Evolutionary conservation across 2,113 vertebrate genomes (phyloP), one percentile per base, ranked within the genome.

Genomic region (Gadus macrocephalus): DNA sequence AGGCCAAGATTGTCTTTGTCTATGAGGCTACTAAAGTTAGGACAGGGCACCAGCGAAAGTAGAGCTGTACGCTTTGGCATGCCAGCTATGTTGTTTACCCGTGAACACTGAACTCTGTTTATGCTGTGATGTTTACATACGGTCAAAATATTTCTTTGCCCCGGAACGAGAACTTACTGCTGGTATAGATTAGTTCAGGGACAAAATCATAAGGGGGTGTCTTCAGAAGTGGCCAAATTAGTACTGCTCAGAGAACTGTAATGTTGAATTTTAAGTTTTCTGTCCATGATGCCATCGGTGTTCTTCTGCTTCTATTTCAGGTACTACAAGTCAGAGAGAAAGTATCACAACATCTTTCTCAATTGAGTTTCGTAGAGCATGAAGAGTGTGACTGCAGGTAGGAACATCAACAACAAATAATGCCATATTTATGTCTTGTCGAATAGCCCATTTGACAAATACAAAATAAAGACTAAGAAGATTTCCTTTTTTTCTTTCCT

Each of bases 351-450:
- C 85, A 89, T 49, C 65, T 63, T 9, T 69, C 77, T 53, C 69
- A 79, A 3, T 64, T 89, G 71, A 88, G 79, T 55, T 91, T 92
- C 78, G 85, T 87, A 17, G 88, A 91, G 75, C 91, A 92, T 77
- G 73, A 68, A 64, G 75, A 59, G 66, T 92, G 91, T 83, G 74
- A 78, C 11, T 92, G 91, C 87, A 90, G 82, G 91, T 92, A 82
- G 81, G 83, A 64, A 4, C 67, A 62, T 27, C 9, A 14, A 12
- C 42, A 49, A 49, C 42, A 6, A 1, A 1, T 49, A 2, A 49
- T 14, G 42, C 42, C 42, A 49, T 14, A 12, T 49, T 9, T 14
- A 4, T 27, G 20, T 20, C 27, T 14, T 16, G 17, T n/a, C 5
- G 0, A 28, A 11, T 49, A 55, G n/a, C 11, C 11, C 2, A 15